These are phyloP conservation scores for Onychomys arenicola DNA, from an alignment of 2,797 vertebrate genomes.

Conservation along the genomic window DNA sequence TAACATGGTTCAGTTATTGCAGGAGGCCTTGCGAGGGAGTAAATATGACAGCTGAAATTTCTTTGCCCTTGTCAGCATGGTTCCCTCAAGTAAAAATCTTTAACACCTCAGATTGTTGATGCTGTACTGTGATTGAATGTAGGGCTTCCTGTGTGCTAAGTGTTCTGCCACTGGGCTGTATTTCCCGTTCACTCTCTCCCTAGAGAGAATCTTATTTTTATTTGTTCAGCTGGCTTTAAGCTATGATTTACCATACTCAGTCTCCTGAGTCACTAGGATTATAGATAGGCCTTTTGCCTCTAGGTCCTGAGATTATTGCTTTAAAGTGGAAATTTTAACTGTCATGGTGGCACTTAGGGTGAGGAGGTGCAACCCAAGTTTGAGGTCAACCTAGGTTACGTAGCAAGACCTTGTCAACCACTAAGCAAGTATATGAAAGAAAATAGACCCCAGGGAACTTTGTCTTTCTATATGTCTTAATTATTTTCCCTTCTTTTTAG, in stretches of 20 bases:
- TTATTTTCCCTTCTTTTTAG: conserved; percentile 84
- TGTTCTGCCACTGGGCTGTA: neutral
- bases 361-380: neutral
- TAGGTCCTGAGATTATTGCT: neutral
- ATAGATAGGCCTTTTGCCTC: neutral
- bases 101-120: neutral
- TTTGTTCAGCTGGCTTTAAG: neutral
- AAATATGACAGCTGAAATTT: neutral
- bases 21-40: neutral
- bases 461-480: conserved; percentile 46
- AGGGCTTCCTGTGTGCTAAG: neutral
- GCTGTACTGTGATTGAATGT: neutral
- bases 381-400: neutral
- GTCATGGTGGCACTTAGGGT: neutral
- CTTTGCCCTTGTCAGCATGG: neutral
- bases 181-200: neutral
- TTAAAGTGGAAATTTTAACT: conserved; percentile 41
- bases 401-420: neutral
- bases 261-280: neutral
- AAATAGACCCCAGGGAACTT: neutral
- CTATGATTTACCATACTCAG: neutral
- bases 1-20: neutral
- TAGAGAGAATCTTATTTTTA: neutral
- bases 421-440: neutral
- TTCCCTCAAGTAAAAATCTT: conserved; percentile 41